Percentiles rank a stretch among this genome's conserved stretches.
These are phyloP conservation scores for Macrotis lagotis DNA, from an alignment of 2,113 vertebrate species.

Conservation along the genomic window DNA sequence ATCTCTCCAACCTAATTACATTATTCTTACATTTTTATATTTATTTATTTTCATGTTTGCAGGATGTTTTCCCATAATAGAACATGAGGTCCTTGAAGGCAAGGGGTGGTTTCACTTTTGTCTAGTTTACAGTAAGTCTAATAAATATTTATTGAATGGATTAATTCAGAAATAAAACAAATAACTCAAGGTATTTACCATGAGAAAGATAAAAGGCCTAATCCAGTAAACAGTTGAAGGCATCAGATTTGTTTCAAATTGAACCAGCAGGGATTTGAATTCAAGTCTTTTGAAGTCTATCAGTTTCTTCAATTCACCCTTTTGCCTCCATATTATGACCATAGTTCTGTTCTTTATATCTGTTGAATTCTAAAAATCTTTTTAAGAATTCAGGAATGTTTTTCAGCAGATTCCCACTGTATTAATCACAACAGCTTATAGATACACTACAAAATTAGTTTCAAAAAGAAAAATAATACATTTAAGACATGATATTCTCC, in stretches of 20 bases:
- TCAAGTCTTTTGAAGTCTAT: not conserved
- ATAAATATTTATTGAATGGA: not conserved
- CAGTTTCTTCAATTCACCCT: not conserved
- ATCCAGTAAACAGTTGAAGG: not conserved
- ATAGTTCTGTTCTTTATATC: not conserved
- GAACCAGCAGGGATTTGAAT: not conserved
- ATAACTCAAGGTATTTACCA: not conserved
- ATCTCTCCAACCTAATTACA: not conserved
- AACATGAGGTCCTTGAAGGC: not conserved
- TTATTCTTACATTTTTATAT: not conserved
- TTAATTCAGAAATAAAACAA: not conserved
- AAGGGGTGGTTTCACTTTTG: not conserved
- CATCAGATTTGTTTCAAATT: not conserved
- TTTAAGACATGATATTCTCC: not conserved
- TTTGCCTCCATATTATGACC: not conserved
- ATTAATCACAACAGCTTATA: not conserved
- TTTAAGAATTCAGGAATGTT: not conserved
- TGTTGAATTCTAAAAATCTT: not conserved
- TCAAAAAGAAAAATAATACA: not conserved
- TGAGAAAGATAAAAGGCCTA: not conserved
- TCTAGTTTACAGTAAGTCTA: not conserved
- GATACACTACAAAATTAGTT: not conserved
- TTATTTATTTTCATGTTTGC: not conserved
- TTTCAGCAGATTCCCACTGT: not conserved
- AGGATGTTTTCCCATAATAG: not conserved